Base-by-base conservation (phyloP, 2,113 vertebrate species). In the Gallinago undulata region DNA sequence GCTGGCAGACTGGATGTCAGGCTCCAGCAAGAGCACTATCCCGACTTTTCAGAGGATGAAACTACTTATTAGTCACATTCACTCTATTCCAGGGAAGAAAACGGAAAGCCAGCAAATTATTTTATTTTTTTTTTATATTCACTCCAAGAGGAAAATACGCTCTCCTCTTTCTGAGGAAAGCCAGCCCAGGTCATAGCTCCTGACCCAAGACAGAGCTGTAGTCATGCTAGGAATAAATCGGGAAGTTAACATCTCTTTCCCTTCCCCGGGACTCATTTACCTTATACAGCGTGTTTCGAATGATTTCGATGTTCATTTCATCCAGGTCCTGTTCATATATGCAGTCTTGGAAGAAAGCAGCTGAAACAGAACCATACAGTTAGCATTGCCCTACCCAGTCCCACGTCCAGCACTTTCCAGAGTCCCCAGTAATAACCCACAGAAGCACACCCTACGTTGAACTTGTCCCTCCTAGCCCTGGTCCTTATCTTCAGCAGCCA, bases 281-380 rank as follows among this genome's bases (percentile, higher is more conserved):
- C 99, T 99, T 99, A 96, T 99, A 99, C 17, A 99, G 98, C 0
- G 99, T 99, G 96, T 99, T 99, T 77, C 99, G 98, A 91, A 99
- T 99, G 27, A 99, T 99, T 98, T 99, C 99, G 6, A 99, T 99
- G 97, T 99, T 99, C 99, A 99, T 99, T 98, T 99, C 99, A 92
- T 99, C 99, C 80, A 99, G 98, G 96, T 99, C 99, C 97, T 99
- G 99, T 91, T 99, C 99, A 74, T 99, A 99, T 97, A 99, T 99
- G 97, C 99, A 99, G 95, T 99, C 99, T 97, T 99, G 99, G 97
- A 99, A 99, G 97, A 99, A 99, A 18, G 99, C 99, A 96, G 99
- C 99, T 99, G 98, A 75, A 97, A 95, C 11, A 80, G 30, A 97
- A 43, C 60, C 56, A 94, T 43, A 93, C 50, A 86, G 72, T 96